These are phyloP conservation scores for Vesta saturnalis DNA, from an alignment of 2,888 invertebrate species.

Conservation along the genomic window DNA sequence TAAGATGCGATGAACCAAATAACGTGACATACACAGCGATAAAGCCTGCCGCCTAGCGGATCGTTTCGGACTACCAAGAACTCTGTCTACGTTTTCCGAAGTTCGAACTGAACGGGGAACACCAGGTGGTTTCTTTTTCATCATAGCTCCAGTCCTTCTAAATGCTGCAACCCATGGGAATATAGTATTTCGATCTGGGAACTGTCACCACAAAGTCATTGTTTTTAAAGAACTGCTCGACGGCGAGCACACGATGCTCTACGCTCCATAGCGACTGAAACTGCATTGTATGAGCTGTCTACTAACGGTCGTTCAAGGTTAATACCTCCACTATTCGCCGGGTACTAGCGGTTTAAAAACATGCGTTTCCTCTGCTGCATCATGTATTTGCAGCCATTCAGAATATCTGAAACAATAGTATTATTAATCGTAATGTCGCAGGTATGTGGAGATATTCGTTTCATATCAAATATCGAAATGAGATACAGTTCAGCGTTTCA, in stretches of 20 bases:
- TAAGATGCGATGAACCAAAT: no score
- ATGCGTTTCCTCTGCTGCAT: neutral
- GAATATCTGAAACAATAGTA: no score
- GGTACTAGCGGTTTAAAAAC: no score
- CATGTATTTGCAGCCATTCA: no score
- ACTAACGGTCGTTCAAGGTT: neutral
- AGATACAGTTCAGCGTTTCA: no score
- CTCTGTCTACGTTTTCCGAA: neutral
- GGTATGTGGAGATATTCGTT: no score
- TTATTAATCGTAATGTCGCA: no score
- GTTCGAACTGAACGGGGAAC: neutral
- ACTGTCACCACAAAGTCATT: neutral
- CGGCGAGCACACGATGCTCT: neutral
- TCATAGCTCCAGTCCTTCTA: neutral
- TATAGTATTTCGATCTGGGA: neutral
- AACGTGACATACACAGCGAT: neutral
- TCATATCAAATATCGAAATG: no score
- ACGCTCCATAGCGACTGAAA: neutral
- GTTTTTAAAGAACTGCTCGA: no score
- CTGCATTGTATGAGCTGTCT: no score
- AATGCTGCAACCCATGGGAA: neutral
- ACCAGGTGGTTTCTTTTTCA: neutral
- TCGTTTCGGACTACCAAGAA: no score
- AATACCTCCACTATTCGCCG: neutral
- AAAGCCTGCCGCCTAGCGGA: no score